These are phyloP conservation scores for Caerostris extrusa DNA, from an alignment of 1,140 invertebrate species.

Conservation along the genomic window DNA sequence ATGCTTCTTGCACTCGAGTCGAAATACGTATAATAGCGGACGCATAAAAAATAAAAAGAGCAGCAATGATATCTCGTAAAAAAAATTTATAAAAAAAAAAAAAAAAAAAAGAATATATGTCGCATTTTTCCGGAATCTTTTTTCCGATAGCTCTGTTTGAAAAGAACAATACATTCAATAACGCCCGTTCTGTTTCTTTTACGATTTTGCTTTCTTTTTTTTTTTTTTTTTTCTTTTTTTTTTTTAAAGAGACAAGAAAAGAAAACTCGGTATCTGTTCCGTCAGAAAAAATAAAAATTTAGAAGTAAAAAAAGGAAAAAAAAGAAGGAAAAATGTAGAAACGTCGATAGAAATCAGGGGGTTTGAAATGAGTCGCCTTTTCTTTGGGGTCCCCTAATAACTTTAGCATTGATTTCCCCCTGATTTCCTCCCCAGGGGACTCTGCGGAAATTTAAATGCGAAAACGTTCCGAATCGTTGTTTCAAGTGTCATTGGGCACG, in stretches of 20 bases:
- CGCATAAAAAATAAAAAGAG: not conserved
- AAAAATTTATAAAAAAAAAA: not conserved
- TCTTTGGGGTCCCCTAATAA: slow-evolving; percentile 51
- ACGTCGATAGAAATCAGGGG: slow-evolving; percentile 68
- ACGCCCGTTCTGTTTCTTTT: slow-evolving; percentile 26
- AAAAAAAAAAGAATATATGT: slow-evolving; percentile 29
- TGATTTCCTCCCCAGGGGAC: not conserved
- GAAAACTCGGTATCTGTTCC: slow-evolving; percentile 26
- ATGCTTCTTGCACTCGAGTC: not conserved
- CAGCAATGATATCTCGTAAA: slow-evolving; percentile 30
- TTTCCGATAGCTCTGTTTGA: slow-evolving; percentile 42
- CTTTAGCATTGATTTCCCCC: slow-evolving; percentile 68
- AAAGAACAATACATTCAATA: slow-evolving; percentile 72
- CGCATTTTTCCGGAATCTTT: slow-evolving; percentile 45
- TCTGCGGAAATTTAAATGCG: slow-evolving; percentile 39
- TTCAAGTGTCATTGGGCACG: not conserved
- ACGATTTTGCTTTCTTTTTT: not conserved
- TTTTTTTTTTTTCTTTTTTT: no score
- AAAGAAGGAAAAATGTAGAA: slow-evolving; percentile 41
- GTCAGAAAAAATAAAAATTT: not conserved
- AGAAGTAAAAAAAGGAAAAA: not conserved
- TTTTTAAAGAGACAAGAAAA: not conserved
- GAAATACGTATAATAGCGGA: slow-evolving; percentile 26
- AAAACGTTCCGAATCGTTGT: not conserved
- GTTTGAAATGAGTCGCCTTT: slow-evolving; percentile 52